These are phyloP conservation scores for Tethya wilhelma DNA, from an alignment of 37 sponge, comb jelly and placozoan genomes.

Conservation along the genomic window DNA sequence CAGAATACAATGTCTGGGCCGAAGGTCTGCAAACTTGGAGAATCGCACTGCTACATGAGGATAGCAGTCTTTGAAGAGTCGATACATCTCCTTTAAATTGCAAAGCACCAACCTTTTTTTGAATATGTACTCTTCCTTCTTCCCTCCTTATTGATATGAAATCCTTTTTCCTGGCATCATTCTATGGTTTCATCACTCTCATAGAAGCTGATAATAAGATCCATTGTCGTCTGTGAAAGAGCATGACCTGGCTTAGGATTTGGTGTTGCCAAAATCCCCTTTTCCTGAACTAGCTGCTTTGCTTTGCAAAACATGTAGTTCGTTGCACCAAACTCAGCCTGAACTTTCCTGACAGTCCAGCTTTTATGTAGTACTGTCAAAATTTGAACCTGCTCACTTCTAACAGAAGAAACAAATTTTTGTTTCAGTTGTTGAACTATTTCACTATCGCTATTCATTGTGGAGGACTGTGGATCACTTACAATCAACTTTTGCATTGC, in stretches of 20 bases:
- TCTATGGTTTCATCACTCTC: constrained; percentile 26
- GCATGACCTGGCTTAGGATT: constrained; percentile 27
- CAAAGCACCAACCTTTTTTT: constrained; percentile 39
- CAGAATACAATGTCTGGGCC: constrained; percentile 19
- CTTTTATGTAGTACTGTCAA: constrained; percentile 42
- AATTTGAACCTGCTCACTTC: constrained; percentile 48
- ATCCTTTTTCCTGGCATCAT: constrained; percentile 52
- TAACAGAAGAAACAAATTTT: constrained; percentile 32
- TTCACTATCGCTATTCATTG: constrained; percentile 17
- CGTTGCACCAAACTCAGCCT: too few relatives aligned
- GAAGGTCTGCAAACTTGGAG: constrained; percentile 44
- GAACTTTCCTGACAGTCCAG: constrained; percentile 26
- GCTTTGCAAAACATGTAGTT: constrained; percentile 32
- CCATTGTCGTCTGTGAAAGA: constrained; percentile 8
- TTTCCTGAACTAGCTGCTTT: constrained; percentile 39
- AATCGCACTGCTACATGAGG: constrained; percentile 34
- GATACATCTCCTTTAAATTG: constrained; percentile 52
- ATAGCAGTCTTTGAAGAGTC: constrained; percentile 23
- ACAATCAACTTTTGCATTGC: too few relatives aligned
- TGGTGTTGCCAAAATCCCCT: constrained; percentile 36
- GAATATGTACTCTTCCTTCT: constrained; percentile 12
- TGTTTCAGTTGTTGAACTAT: constrained; percentile 34
- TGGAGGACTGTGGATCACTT: too few relatives aligned
- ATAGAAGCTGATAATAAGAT: constrained; percentile 26
- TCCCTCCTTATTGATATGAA: constrained; percentile 11